Evolutionary conservation across 1,140 invertebrate species (phyloP), one percentile per base, ranked within the genome.

Genomic region (Anastrepha obliqua): DNA sequence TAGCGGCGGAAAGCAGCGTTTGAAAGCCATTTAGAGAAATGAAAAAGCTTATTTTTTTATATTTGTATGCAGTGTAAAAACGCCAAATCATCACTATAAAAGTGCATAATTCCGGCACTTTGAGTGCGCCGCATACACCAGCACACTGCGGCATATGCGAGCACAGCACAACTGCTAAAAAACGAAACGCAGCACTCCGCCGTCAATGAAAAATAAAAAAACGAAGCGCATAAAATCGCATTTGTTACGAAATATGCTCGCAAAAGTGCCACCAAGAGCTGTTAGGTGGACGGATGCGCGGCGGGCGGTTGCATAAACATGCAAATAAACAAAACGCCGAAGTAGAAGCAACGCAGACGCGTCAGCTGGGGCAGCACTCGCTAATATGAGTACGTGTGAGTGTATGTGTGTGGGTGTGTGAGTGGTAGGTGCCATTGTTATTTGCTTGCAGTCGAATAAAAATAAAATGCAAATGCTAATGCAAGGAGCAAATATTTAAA

Each of bases 131-230:
- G 6, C 20, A 65, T 29, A 29, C 20, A 11, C 11, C 2, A 2
- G 3, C 65, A 67, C 39, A 62, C 60, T n/a, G 20, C 60, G 64
- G n/a, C 64, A 9, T 39, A 65, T 65, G 29, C 64, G 20, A 7
- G 55, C 7, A 58, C 13, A 58, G 55, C 17, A 62, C 11, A n/a
- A n/a, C 9, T 17, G 60, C 4, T n/a, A 62, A 62, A 62, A 62
- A 62, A 62, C 60, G 60, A 11, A 8, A 62, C 4, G 60, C 60
- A 11, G 51, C 51, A 55, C 51, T 55, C 51, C 6, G 6, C 11
- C 51, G 51, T 55, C 51, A 55, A 11, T 88, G 88, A 91, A 91
- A 87, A 87, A 86, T 88, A 88, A 89, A 88, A 87, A 87, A 88
- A 29, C 29, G 29, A 29, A 55, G 51, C 51, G 51, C 51, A 11